A percentile compares a stretch with the other conserved stretches of the same genome.
phyloP scores from a whole-genome alignment of 2,113 vertebrate genomes.

The Mormoops blainvillei region DNA sequence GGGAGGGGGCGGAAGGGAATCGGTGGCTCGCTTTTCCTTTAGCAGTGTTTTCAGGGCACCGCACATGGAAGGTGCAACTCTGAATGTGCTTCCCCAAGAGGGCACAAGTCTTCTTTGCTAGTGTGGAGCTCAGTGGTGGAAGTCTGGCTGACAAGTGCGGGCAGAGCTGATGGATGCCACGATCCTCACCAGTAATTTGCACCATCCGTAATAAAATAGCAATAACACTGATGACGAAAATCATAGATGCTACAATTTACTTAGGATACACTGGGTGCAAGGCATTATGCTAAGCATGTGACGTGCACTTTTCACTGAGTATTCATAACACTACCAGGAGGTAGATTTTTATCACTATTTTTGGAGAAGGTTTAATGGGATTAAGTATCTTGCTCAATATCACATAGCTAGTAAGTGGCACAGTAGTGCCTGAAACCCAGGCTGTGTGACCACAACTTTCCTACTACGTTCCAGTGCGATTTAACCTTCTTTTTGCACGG shows the following conservation, averaged over 20 bases:
- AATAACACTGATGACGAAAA: not conserved
- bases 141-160: not conserved
- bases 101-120: not conserved
- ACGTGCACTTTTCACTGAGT: accelerated
- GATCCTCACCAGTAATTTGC: not conserved
- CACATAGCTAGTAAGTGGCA: not conserved
- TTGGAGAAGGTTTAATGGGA: not conserved
- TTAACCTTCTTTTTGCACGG: not conserved
- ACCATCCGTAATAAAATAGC: not conserved
- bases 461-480: too few relatives aligned
- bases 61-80: not conserved
- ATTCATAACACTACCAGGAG: not conserved
- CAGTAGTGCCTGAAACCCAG: not conserved
- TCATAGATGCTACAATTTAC: not conserved
- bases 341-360: not conserved
- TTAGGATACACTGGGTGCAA: not conserved
- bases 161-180: not conserved
- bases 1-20: not conserved
- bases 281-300: accelerated
- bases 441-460: not conserved
- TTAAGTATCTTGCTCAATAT: not conserved
- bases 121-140: not conserved
- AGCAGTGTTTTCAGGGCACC: not conserved
- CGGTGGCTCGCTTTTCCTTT: not conserved
- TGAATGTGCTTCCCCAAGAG: not conserved